Evolutionary conservation across 1,140 invertebrate genomes (phyloP).

Genomic region (Drosophila tropicalis): DNA sequence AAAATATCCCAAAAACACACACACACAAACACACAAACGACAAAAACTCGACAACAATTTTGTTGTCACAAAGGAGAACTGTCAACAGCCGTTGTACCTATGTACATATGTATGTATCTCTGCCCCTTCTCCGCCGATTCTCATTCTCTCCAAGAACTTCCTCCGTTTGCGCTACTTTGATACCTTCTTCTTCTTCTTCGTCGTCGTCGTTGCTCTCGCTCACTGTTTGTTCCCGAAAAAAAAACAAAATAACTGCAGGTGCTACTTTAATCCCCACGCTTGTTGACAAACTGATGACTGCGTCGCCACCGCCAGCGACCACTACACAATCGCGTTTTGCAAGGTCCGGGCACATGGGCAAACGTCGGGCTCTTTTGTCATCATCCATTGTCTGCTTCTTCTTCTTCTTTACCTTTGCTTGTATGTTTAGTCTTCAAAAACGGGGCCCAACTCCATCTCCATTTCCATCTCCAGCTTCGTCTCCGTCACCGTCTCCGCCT

Average conservation of each 20-base stretch:
- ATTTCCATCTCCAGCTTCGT: neutral
- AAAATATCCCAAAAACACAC: neutral
- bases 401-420: constrained; percentile 27
- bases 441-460: constrained; percentile 14
- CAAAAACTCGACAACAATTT: constrained; percentile 69
- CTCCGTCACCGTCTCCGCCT: constrained; percentile 11
- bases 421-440: neutral
- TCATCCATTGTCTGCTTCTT: constrained; percentile 38
- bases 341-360: neutral
- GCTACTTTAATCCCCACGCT: constrained; percentile 76
- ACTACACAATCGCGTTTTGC: constrained; percentile 19
- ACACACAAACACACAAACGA: neutral
- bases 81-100: constrained; percentile 57
- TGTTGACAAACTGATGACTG: constrained; percentile 58
- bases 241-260: constrained; percentile 48
- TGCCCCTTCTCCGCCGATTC: neutral
- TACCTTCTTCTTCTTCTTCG: neutral
- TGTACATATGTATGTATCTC: neutral
- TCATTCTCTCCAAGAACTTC: neutral
- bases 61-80: constrained; percentile 77
- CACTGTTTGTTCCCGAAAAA: constrained; percentile 39
- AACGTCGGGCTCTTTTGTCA: constrained; percentile 5
- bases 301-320: neutral
- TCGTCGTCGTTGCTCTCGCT: neutral
- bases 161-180: neutral